Percentiles rank a stretch among this genome's conserved stretches.
Evolutionary conservation across 2,113 vertebrate species (phyloP).

Genomic region (Neolamprologus devosi): DNA sequence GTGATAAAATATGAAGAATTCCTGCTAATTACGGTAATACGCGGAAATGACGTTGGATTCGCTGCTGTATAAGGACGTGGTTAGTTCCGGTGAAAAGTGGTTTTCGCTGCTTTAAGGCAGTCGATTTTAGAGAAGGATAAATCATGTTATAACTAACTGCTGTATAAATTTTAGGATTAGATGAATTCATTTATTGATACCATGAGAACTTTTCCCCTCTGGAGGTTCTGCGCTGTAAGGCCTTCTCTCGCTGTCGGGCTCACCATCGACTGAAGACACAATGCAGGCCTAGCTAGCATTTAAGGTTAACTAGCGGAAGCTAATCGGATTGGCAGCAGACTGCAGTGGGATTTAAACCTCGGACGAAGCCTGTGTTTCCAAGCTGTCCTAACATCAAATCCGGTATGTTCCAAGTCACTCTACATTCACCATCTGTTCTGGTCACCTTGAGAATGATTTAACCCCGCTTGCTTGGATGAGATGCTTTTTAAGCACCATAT

Average conservation of each 20-base stretch:
- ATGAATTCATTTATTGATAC: background rate
- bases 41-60: constrained; percentile 37
- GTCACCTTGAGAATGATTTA: accelerated
- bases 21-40: constrained; percentile 5
- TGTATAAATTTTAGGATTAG: background rate
- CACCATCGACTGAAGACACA: constrained; percentile 46
- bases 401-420: background rate
- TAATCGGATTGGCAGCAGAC: constrained; percentile 21
- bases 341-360: constrained; percentile 58
- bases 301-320: constrained; percentile 14
- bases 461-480: background rate
- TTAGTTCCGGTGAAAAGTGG: constrained; percentile 52
- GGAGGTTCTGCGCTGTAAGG: background rate
- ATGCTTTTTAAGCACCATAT: background rate
- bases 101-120: background rate
- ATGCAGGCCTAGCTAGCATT: constrained; percentile 63
- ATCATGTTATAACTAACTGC: background rate
- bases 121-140: background rate
- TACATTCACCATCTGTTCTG: accelerated
- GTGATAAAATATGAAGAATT: too few species aligned
- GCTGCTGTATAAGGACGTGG: constrained; percentile 53
- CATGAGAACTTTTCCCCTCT: background rate
- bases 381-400: background rate
- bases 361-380: constrained; percentile 14
- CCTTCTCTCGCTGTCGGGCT: background rate